Conservation (phyloP, 2,888 invertebrate species). For the Lycophotia porphyrea region DNA sequence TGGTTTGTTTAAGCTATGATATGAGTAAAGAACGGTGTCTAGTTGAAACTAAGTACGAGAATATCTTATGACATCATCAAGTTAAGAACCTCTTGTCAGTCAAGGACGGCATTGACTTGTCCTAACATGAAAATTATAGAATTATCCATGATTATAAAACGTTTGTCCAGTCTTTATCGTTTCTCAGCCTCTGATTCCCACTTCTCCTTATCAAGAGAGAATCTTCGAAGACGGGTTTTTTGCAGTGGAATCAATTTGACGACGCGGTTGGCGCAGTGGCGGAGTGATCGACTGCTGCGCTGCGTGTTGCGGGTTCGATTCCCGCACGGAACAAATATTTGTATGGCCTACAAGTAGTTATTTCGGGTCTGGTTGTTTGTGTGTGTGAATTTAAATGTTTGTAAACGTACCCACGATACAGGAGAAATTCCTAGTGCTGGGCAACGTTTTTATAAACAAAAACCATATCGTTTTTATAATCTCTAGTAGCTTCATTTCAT, state of each 20-base stretch:
- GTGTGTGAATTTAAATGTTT: too few species aligned
- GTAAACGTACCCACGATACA: too few species aligned
- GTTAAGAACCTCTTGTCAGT: conserved; percentile 33
- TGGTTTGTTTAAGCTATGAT: background rate
- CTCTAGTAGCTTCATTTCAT: background rate
- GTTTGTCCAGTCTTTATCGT: background rate
- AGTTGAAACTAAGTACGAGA: conserved; percentile 6
- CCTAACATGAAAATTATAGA: background rate
- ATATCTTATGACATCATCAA: conserved; percentile 37
- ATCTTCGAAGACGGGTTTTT: background rate
- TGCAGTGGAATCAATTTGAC: background rate
- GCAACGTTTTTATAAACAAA: too few species aligned
- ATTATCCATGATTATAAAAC: background rate
- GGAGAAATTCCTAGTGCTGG: too few species aligned
- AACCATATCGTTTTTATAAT: background rate
- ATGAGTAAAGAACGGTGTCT: background rate
- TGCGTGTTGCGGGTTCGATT: too few species aligned
- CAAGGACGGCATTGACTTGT: conserved; percentile 32
- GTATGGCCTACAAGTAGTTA: too few species aligned
- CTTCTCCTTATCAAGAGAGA: background rate
- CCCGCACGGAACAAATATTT: too few species aligned
- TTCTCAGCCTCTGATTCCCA: background rate
- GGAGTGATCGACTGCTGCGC: too few species aligned
- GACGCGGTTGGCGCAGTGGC: too few species aligned
- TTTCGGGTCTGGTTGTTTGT: too few species aligned